These are phyloP conservation scores for Harpalus rubripes DNA, from an alignment of 2,888 invertebrate species.

Conservation along the genomic window DNA sequence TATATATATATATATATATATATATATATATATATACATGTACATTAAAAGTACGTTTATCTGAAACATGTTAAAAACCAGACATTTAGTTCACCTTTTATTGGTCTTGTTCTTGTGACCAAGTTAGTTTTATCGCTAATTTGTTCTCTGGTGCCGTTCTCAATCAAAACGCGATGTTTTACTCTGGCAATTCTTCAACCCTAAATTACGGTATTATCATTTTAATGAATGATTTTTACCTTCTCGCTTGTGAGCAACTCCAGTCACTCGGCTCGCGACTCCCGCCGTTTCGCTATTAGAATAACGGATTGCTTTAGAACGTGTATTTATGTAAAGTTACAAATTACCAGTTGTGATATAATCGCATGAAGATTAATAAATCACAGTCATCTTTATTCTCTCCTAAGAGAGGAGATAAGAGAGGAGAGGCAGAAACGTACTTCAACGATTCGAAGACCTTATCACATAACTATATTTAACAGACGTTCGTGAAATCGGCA, in stretches of 20 bases:
- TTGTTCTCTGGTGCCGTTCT: background rate
- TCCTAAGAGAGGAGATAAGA: constrained; percentile 18
- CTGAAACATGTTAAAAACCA: no score
- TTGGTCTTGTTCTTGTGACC: no score
- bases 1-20: no score
- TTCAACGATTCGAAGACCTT: background rate
- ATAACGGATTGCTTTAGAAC: constrained; percentile 56
- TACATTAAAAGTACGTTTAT: no score
- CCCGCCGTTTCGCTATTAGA: constrained; percentile 28
- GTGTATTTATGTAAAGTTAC: constrained; percentile 66
- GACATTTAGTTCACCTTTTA: no score
- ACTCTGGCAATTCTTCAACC: constrained; percentile 32
- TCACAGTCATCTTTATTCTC: constrained; percentile 64
- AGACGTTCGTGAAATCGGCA: no score
- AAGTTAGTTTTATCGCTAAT: background rate
- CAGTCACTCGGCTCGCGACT: background rate
- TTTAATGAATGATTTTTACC: constrained; percentile 60
- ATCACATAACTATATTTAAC: no score
- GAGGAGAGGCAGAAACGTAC: background rate
- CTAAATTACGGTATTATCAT: constrained; percentile 56
- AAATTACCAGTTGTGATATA: constrained; percentile 65
- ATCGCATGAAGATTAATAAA: constrained; percentile 66
- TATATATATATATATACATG: no score
- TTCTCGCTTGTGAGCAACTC: background rate
- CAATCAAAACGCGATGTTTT: constrained; percentile 43